Percentiles rank a stretch among this genome's conserved stretches.
phyloP scores from a whole-genome alignment of 1,140 invertebrate species.

The Cepaea nemoralis region DNA sequence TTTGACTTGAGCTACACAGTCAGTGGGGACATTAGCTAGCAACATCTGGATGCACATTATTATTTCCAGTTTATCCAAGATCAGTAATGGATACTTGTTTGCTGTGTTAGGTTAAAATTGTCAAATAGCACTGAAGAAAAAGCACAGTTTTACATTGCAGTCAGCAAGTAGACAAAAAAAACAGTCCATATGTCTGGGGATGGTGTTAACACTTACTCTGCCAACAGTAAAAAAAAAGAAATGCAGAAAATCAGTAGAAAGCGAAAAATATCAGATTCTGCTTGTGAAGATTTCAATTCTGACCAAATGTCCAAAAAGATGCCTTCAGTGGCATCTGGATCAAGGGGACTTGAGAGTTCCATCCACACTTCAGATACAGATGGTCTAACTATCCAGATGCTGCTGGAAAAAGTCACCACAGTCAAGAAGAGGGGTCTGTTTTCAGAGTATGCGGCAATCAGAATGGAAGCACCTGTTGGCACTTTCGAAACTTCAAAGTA shows the following conservation, averaged over 20 bases:
- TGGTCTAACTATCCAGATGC: conserved; percentile 81
- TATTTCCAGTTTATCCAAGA: no score
- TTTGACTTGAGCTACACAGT: no score
- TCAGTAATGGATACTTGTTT: no score
- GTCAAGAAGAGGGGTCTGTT: conserved; percentile 84
- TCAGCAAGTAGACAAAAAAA: conserved; percentile 63
- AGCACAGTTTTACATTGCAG: no score
- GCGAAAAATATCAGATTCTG: conserved; percentile 50
- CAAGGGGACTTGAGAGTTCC: conserved; percentile 61
- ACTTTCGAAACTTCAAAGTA: conserved; percentile 75
- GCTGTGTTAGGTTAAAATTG: no score
- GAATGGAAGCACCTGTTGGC: conserved; percentile 84
- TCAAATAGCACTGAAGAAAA: no score
- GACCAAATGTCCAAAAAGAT: conserved; percentile 59
- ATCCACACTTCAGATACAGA: conserved; percentile 66
- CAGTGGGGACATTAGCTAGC: no score
- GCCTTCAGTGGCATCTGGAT: conserved; percentile 52
- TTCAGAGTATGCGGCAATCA: conserved; percentile 85
- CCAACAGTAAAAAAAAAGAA: conserved; percentile 27
- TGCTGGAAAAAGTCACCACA: conserved; percentile 82
- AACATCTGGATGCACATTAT: no score
- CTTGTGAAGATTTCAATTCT: conserved; percentile 32
- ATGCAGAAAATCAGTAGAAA: conserved; percentile 41
- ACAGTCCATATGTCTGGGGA: conserved; percentile 51
- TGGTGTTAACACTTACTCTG: conserved; percentile 47